phyloP scores from a whole-genome alignment of 2,888 invertebrate genomes.

The Sinodicranocentrus sp. region DNA sequence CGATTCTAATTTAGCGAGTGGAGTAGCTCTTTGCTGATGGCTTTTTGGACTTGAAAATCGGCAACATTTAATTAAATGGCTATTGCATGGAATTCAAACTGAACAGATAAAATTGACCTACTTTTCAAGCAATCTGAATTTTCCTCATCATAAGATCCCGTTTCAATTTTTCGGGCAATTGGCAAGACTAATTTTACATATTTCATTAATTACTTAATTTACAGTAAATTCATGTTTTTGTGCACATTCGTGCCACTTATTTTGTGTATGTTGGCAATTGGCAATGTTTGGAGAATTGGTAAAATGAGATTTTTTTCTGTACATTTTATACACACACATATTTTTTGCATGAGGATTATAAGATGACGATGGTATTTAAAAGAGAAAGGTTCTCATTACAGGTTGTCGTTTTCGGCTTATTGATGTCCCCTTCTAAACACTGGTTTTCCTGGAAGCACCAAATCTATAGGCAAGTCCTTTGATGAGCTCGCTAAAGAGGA shows the following conservation, averaged over 20 bases:
- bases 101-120: too few species aligned
- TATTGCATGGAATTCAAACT: background rate
- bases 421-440: slow-evolving; percentile 40
- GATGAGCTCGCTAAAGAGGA: slow-evolving; percentile 68
- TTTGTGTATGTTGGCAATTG: too few species aligned
- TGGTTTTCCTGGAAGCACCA: slow-evolving; percentile 71
- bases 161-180: too few species aligned
- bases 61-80: background rate
- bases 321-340: background rate
- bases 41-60: background rate
- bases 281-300: background rate
- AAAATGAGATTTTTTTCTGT: background rate
- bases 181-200: too few species aligned
- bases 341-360: background rate
- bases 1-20: too few species aligned
- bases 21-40: background rate
- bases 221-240: too few species aligned
- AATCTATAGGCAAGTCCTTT: slow-evolving; percentile 70
- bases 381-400: background rate
- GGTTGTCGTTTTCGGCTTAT: background rate
- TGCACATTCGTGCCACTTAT: too few species aligned
- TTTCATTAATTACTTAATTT: too few species aligned
- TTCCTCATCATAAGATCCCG: too few species aligned
- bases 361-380: background rate
- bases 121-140: too few species aligned